A percentile compares a stretch with the other conserved stretches of the same genome.
Evolutionary conservation across 64 coral and sea anemone genomes (phyloP).

Genomic region (Montipora cactus): DNA sequence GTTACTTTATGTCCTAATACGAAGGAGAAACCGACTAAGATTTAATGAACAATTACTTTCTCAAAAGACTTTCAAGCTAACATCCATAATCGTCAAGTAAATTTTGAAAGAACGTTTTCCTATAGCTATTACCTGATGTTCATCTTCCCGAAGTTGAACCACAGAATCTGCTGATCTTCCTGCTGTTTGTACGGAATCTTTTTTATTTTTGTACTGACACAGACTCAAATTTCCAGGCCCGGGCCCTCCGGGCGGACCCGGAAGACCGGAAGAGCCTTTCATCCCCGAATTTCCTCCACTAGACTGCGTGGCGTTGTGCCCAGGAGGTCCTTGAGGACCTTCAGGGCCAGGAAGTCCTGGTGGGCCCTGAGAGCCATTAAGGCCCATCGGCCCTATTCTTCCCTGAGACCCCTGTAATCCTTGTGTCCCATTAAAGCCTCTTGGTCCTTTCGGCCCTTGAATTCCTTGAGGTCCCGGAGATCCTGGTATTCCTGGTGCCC

Average conservation of each 20-base stretch:
- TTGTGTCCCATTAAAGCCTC: slow-evolving; percentile 22
- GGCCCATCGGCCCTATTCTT: background rate
- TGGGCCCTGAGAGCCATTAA: slow-evolving; percentile 11
- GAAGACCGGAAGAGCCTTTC: background rate
- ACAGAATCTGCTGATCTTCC: background rate
- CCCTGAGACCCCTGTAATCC: slow-evolving; percentile 26
- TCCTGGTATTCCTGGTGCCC: background rate
- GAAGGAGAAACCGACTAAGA: too few species aligned
- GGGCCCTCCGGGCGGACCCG: slow-evolving; percentile 17
- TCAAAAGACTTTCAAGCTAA: too few species aligned
- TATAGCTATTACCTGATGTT: slow-evolving; percentile 24
- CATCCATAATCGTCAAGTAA: too few species aligned
- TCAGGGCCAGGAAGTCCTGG: background rate
- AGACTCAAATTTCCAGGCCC: slow-evolving; percentile 36
- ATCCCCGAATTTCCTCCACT: background rate
- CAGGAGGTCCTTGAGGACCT: slow-evolving; percentile 24
- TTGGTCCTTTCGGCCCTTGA: background rate
- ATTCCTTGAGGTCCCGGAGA: background rate
- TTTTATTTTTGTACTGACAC: slow-evolving; percentile 26
- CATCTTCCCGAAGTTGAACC: slow-evolving; percentile 18
- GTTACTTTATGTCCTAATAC: too few species aligned
- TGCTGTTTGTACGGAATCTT: slow-evolving; percentile 14
- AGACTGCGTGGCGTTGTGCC: background rate
- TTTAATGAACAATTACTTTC: too few species aligned
- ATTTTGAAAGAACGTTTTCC: too few species aligned